These are phyloP conservation scores for Frankliniella fusca DNA, from an alignment of 2,888 invertebrate species.

Conservation along the genomic window DNA sequence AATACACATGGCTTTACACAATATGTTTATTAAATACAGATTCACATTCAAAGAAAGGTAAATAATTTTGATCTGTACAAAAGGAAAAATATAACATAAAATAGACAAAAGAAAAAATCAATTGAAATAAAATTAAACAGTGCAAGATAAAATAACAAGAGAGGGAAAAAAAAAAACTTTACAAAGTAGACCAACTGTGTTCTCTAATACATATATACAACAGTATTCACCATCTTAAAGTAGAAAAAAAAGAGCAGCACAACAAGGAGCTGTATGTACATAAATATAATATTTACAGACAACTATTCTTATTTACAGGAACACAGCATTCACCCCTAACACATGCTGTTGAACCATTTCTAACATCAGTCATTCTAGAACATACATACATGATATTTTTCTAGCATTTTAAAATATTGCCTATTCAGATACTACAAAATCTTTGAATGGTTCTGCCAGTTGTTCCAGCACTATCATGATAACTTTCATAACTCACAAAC, in stretches of 20 bases:
- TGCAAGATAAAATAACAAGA: conserved; percentile 23
- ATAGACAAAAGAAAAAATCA: conserved; percentile 3
- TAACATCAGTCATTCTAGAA: conserved; percentile 22
- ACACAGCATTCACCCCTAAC: not conserved
- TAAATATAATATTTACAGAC: not conserved
- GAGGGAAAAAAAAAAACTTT: not conserved
- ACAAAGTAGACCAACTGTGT: conserved; percentile 11
- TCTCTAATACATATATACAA: not conserved
- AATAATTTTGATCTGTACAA: conserved; percentile 8
- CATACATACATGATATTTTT: not conserved
- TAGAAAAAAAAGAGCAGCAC: not conserved
- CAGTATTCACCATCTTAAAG: not conserved
- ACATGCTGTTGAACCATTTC: not conserved
- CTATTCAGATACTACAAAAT: too few species aligned
- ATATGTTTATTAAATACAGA: conserved; percentile 6
- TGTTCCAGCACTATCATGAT: too few species aligned
- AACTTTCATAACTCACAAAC: too few species aligned
- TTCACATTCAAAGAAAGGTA: not conserved
- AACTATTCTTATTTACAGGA: not conserved
- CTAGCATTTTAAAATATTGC: not conserved
- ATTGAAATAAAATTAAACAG: conserved; percentile 25
- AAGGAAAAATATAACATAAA: conserved; percentile 12
- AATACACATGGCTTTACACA: conserved; percentile 10
- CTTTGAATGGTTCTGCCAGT: too few species aligned
- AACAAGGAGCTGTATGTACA: not conserved